Percentiles rank a stretch among this genome's conserved stretches.
phyloP scores from a whole-genome alignment of 2,888 invertebrate genomes.

The Oscheius sp. region DNA sequence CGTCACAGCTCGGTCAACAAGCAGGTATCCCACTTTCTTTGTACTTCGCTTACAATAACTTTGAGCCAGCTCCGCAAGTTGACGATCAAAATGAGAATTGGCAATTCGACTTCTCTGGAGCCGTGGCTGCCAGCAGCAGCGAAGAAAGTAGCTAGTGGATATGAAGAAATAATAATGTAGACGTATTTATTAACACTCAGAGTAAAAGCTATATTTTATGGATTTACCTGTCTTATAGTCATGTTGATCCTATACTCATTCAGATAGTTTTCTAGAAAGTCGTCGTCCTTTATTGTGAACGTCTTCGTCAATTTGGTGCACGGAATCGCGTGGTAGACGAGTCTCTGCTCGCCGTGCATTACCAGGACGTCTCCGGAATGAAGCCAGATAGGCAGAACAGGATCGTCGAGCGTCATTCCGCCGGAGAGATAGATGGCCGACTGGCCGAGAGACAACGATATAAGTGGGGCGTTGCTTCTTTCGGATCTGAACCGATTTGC shows the following conservation, averaged over 20 bases:
- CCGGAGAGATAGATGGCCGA: conserved; percentile 93
- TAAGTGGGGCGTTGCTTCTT: conserved; percentile 79
- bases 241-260: conserved; percentile 87
- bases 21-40: no score
- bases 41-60: no score
- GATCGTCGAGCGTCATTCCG: conserved; percentile 76
- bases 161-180: no score
- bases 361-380: conserved; percentile 89
- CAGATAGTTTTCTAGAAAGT: conserved; percentile 78
- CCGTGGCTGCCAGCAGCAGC: neutral
- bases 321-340: conserved; percentile 93
- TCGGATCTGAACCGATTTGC: conserved; percentile 62
- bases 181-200: no score
- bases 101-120: no score
- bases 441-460: conserved; percentile 94
- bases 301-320: conserved; percentile 78
- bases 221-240: conserved; percentile 92
- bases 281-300: conserved; percentile 61
- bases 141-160: neutral
- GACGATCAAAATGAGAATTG: no score
- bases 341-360: conserved; percentile 87
- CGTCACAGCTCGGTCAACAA: no score
- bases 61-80: no score
- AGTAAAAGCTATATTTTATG: conserved; percentile 5
- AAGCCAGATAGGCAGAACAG: conserved; percentile 79